Conservation (phyloP, 30 jellyfish, hydroid and myxozoan genomes). For the Sanderia malayensis region DNA sequence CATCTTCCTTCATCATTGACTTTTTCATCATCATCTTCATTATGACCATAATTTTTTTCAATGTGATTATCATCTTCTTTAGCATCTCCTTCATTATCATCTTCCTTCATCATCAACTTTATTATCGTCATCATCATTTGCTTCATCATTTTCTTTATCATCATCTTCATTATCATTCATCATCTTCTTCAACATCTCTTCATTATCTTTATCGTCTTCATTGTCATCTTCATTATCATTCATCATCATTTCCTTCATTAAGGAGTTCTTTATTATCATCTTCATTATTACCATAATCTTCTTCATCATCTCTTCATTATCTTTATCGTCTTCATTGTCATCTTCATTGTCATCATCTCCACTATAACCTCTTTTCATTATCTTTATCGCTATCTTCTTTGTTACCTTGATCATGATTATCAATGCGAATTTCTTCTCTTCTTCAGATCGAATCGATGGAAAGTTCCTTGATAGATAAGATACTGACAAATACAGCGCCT, state of each 20-base stretch:
- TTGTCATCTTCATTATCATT: slow-evolving; percentile 23
- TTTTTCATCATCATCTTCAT: slow-evolving; percentile 2
- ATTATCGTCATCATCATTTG: neutral
- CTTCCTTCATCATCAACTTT: neutral
- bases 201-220: slow-evolving; percentile 13
- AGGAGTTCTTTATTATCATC: neutral
- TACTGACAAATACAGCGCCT: slow-evolving; percentile 63
- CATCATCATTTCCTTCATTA: slow-evolving; percentile 16
- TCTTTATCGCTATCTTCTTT: too few species aligned
- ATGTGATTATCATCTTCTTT: neutral
- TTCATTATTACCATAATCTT: neutral
- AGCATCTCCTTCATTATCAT: neutral
- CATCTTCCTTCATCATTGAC: neutral
- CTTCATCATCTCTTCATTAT: neutral
- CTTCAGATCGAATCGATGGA: slow-evolving; percentile 64
- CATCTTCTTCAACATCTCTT: slow-evolving; percentile 22
- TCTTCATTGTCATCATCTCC: neutral
- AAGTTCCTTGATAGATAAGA: slow-evolving; percentile 58
- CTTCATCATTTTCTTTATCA: slow-evolving; percentile 15
- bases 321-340: neutral
- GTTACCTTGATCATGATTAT: too few species aligned
- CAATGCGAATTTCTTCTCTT: neutral
- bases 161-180: slow-evolving; percentile 21
- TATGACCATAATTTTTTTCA: neutral
- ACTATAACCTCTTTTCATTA: neutral